Evolutionary conservation across 2,113 vertebrate genomes (phyloP).

Genomic region (Malurus cyaneus): DNA sequence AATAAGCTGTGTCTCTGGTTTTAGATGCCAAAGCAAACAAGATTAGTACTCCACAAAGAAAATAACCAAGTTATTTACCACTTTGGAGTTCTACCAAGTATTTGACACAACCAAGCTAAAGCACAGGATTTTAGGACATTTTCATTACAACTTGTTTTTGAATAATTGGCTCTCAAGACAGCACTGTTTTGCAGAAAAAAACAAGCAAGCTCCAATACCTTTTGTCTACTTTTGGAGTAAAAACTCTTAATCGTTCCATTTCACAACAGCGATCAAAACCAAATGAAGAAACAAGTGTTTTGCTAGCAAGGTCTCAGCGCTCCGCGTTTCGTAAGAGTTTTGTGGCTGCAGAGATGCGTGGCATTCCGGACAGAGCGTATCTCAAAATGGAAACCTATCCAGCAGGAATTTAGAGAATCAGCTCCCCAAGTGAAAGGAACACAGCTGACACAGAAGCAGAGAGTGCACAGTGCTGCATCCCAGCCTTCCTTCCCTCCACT

Average conservation of each 20-base stretch:
- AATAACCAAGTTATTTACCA: slow-evolving; percentile 38
- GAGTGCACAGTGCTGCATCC: accelerated
- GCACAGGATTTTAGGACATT: background rate
- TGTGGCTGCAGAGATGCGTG: background rate
- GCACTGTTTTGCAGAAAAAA: background rate
- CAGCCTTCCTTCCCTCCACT: background rate
- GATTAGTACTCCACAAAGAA: slow-evolving; percentile 34
- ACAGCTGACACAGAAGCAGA: background rate
- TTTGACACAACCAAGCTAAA: slow-evolving; percentile 19
- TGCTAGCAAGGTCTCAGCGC: background rate
- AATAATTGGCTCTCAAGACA: background rate
- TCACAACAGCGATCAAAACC: background rate
- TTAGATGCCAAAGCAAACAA: slow-evolving; percentile 40
- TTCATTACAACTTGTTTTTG: background rate
- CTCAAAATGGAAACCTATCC: slow-evolving; percentile 24
- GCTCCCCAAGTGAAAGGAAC: background rate
- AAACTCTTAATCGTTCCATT: background rate
- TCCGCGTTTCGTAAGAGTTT: background rate
- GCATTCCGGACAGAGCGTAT: background rate
- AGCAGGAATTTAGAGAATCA: background rate
- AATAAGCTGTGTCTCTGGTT: background rate
- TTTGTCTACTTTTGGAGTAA: slow-evolving; percentile 7
- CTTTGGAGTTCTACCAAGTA: slow-evolving; percentile 46
- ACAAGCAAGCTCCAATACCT: background rate
- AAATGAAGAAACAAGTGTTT: background rate